Conservation (phyloP, 2,113 vertebrate species). For the Motacilla alba region DNA sequence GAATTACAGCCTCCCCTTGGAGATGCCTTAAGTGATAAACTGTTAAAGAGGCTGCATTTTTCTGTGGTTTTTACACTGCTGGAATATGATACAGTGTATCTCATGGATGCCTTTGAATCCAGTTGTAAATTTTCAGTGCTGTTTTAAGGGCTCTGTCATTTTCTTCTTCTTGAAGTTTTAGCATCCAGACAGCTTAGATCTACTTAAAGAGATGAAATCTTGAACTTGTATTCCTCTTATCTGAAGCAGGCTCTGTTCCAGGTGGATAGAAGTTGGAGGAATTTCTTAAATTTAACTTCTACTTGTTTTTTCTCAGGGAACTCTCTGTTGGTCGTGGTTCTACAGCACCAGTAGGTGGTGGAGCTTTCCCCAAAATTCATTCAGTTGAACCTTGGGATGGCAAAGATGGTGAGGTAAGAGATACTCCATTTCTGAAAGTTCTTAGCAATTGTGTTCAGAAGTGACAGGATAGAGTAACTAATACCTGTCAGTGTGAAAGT, state of each 20-base stretch:
- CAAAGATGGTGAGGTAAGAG: slow-evolving; percentile 91
- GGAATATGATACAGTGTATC: neutral
- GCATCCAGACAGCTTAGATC: neutral
- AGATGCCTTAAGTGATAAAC: neutral
- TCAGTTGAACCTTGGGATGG: slow-evolving; percentile 89
- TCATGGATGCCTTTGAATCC: neutral
- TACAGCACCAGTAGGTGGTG: slow-evolving; percentile 86
- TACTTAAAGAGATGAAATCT: neutral
- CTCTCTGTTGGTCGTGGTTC: slow-evolving; percentile 94
- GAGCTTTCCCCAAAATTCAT: slow-evolving; percentile 83
- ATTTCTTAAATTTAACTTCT: neutral
- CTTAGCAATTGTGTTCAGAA: neutral
- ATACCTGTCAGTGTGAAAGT: neutral
- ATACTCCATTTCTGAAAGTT: neutral
- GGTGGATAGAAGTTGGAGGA: neutral
- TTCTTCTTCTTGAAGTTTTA: neutral
- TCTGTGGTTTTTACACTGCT: neutral
- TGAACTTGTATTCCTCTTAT: neutral
- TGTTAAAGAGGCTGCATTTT: neutral
- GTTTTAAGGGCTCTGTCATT: neutral
- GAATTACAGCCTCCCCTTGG: neutral
- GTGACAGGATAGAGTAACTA: neutral
- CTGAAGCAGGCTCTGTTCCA: neutral
- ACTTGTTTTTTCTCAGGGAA: slow-evolving; percentile 73
- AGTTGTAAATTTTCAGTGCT: neutral